Evolutionary conservation across 2,797 vertebrate genomes (phyloP), one percentile per base, ranked within the genome.

Genomic region (Sitta carolinensis): DNA sequence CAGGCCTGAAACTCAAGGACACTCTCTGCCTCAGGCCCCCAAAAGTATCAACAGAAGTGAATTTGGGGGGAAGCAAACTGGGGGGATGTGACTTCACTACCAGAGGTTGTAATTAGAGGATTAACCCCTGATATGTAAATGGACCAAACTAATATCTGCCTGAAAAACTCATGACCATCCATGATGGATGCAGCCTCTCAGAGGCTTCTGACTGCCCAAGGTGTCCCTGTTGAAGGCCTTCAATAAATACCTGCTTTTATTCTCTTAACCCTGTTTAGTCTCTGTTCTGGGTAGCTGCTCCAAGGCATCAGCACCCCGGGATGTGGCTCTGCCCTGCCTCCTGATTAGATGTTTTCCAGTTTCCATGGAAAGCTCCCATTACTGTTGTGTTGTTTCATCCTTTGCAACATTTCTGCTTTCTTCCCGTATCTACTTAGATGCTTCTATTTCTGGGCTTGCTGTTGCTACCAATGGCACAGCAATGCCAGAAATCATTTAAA

Each of bases 341-440:
- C 75, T 74, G 55, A 36, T 25, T 50, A 30, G 93, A 80, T 29
- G 34, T 72, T 66, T 54, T 34, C 62, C 66, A 26, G 27, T 81
- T 91, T 62, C 92, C 69, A 62, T 75, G 64, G 54, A 80, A 85
- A 82, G 82, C 68, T 95, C 69, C 78, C 68, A 15, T 87, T 72
- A 27, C 64, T 84, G 79, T 85, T 89, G 72, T 70, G 64, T 84
- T 87, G 93, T 91, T 92, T 86, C 84, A 84, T 81, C 58, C 66
- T 92, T 78, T 91, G 69, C 58, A 73, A n/a, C 16, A 5, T 81
- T 89, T 81, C 54, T 94, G 26, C 51, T 89, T 72, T 94, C 70
- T 67, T 80, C 50, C 76, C 54, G 43, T 64, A 58, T 89, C 87
- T 83, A 3, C 76, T 96, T 72, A 72, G 42, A 32, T 8, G 34